Percentiles rank a stretch among this genome's conserved stretches.
These are phyloP conservation scores for Leptopilina boulardi DNA, from an alignment of 1,140 invertebrate species.

Conservation along the genomic window DNA sequence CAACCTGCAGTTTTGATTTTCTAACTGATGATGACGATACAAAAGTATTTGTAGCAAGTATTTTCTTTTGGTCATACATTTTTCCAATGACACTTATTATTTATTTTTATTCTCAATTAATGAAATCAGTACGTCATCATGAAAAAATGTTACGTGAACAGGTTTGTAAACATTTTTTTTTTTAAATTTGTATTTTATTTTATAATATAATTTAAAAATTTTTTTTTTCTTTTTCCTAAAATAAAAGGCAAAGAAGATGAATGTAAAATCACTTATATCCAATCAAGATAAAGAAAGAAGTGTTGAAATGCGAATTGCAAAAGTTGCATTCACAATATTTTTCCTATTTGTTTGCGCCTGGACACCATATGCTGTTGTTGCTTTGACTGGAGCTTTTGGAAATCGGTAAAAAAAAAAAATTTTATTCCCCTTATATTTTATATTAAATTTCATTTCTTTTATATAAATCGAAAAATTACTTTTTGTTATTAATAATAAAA, in stretches of 20 bases:
- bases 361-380: conserved; percentile 85
- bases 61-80: conserved; percentile 83
- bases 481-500: too few species aligned
- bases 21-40: conserved; percentile 83
- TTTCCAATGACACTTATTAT: conserved; percentile 83
- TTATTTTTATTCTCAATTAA: conserved; percentile 83
- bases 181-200: conserved; percentile 1
- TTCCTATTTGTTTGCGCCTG: conserved; percentile 85
- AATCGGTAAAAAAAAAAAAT: conserved; percentile 76
- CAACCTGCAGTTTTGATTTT: conserved; percentile 86
- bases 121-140: conserved; percentile 84
- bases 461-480: too few species aligned
- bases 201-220: too few species aligned
- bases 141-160: conserved; percentile 86
- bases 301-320: conserved; percentile 84
- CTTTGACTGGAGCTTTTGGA: conserved; percentile 85
- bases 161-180: conserved; percentile 55
- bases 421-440: not conserved
- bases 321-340: conserved; percentile 86
- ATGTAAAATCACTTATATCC: conserved; percentile 84
- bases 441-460: not conserved
- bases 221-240: too few species aligned
- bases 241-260: conserved; percentile 89
- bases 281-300: conserved; percentile 83
- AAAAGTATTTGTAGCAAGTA: conserved; percentile 81